Conservation (phyloP, 2,113 vertebrate species). For the Cromileptes altivelis region DNA sequence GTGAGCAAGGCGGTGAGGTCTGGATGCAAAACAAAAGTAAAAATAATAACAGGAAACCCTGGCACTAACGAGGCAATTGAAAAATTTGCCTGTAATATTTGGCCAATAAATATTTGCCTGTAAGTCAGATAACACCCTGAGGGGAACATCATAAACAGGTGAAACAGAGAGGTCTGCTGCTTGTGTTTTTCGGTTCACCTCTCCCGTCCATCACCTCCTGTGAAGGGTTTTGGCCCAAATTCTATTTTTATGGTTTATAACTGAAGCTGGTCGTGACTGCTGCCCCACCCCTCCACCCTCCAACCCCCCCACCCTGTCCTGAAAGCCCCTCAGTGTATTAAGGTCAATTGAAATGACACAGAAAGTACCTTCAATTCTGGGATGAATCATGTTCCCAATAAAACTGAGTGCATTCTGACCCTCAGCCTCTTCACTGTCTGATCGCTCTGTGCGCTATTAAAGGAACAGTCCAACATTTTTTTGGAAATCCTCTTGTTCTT, state of each 20-base stretch:
- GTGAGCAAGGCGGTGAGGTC: background rate
- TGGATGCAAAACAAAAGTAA: background rate
- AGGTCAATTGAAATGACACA: constrained; percentile 72
- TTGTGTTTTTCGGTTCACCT: constrained; percentile 14
- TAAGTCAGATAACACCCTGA: background rate
- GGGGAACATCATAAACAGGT: background rate
- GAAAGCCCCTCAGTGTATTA: constrained; percentile 63
- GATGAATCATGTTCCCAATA: constrained; percentile 65
- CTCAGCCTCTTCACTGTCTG: background rate
- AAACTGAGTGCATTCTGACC: constrained; percentile 64
- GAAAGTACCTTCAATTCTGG: constrained; percentile 61
- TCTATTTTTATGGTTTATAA: constrained; percentile 38
- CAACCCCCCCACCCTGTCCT: constrained; percentile 20
- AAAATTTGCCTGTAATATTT: background rate
- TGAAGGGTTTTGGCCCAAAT: constrained; percentile 47
- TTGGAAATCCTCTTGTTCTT: background rate
- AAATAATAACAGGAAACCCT: background rate
- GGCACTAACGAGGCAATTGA: background rate
- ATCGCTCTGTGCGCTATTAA: constrained; percentile 19
- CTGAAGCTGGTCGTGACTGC: background rate
- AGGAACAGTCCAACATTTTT: constrained; percentile 32
- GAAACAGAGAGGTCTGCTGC: background rate
- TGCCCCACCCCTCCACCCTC: background rate
- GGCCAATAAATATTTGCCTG: background rate
- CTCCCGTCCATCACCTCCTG: constrained; percentile 14